Percentiles rank a stretch among this genome's conserved stretches.
Conservation (phyloP, 2,113 vertebrate genomes). For the Gallinago media region DNA sequence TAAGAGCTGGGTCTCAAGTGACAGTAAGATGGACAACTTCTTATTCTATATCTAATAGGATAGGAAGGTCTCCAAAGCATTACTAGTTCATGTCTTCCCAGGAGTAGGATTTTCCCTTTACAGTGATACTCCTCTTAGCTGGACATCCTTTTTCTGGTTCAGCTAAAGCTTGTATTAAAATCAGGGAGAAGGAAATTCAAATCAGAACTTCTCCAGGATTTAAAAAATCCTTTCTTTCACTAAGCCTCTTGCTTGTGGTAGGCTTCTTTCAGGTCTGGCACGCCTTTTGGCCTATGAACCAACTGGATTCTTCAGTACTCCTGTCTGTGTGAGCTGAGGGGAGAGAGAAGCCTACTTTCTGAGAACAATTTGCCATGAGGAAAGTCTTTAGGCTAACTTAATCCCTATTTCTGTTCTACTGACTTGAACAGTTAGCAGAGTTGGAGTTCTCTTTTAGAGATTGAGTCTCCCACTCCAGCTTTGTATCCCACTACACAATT, state of each 20-base stretch:
- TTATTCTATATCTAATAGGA: constrained; percentile 30
- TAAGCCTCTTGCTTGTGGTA: not conserved
- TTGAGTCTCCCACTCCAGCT: not conserved
- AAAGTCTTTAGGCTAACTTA: not conserved
- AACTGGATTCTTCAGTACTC: not conserved
- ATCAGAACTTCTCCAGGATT: not conserved
- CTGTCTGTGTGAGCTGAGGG: not conserved
- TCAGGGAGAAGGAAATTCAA: not conserved
- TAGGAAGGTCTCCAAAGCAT: not conserved
- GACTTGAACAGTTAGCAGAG: not conserved
- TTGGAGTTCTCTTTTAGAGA: not conserved
- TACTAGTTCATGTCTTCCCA: not conserved
- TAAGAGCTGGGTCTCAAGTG: constrained; percentile 34
- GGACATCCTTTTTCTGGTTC: not conserved
- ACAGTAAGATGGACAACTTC: constrained; percentile 14
- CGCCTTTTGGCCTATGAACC: not conserved
- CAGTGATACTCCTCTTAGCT: not conserved
- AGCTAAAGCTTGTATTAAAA: not conserved
- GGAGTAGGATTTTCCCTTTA: not conserved
- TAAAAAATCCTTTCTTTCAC: not conserved
- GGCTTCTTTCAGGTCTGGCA: not conserved
- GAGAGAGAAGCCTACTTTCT: not conserved
- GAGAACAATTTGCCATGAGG: not conserved
- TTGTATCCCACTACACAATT: not conserved
- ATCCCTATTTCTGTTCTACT: not conserved